Evolutionary conservation across 92 coral and sea anemone genomes (phyloP).

Genomic region (Hydrozoanthus gracilis): DNA sequence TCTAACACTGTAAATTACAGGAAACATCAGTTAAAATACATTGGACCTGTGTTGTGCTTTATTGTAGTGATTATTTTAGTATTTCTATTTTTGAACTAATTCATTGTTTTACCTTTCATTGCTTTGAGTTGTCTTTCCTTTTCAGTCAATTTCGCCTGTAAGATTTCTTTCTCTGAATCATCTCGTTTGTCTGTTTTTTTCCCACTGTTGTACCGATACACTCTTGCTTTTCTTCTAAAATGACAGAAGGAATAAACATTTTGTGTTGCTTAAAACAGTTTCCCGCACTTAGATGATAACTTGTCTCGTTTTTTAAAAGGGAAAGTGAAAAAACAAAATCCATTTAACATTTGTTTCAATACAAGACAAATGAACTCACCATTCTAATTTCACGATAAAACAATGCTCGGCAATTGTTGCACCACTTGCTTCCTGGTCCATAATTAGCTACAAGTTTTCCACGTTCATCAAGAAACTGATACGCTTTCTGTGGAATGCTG

Average conservation of each 20-base stretch:
- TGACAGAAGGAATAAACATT: not conserved
- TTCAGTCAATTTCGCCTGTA: not conserved
- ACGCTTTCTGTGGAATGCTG: not conserved
- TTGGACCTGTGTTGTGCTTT: not conserved
- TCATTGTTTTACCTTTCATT: not conserved
- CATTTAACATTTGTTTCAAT: not conserved
- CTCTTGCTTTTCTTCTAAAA: not conserved
- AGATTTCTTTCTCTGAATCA: not conserved
- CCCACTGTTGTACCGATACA: not conserved
- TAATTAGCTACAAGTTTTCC: not conserved
- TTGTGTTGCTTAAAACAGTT: not conserved
- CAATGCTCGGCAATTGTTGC: not conserved
- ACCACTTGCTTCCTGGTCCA: not conserved
- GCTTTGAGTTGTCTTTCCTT: not conserved
- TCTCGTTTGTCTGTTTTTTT: not conserved
- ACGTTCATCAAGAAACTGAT: slow-evolving; percentile 1
- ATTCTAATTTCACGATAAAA: not conserved
- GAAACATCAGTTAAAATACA: too few relatives aligned
- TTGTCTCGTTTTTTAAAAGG: not conserved
- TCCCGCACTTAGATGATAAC: not conserved
- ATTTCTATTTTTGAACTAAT: not conserved
- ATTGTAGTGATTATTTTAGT: not conserved
- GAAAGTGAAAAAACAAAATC: not conserved
- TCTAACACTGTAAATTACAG: too few relatives aligned
- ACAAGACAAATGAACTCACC: not conserved